Percentiles rank a stretch among this genome's conserved stretches.
Evolutionary conservation across 2,797 vertebrate genomes (phyloP).

Genomic region (Australoheros facetus): DNA sequence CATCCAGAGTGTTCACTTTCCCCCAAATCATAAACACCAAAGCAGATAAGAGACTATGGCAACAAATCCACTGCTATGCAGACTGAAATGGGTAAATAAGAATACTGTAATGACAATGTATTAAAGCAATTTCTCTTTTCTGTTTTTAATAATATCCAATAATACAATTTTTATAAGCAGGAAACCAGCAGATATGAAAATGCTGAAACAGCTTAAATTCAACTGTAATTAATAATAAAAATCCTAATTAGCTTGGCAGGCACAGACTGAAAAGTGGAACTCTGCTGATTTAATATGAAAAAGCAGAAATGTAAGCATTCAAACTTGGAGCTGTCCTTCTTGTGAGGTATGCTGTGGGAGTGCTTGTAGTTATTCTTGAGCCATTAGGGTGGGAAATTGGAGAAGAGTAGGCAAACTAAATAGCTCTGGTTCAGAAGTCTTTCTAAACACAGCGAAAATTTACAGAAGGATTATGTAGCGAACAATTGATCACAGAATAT

Average conservation of each 20-base stretch:
- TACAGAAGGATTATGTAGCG: conserved; percentile 69
- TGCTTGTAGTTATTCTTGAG: conserved; percentile 1
- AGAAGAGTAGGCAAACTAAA: conserved; percentile 40
- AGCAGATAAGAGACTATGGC: not conserved
- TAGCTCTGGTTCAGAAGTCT: conserved; percentile 62
- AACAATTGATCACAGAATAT: conserved; percentile 75
- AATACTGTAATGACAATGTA: not conserved
- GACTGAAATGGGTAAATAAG: not conserved
- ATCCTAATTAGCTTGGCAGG: not conserved
- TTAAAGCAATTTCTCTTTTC: not conserved
- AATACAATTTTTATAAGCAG: not conserved
- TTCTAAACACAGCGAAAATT: conserved; percentile 80
- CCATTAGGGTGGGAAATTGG: conserved; percentile 25
- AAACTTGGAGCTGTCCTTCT: not conserved
- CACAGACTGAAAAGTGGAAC: not conserved
- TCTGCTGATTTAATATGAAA: not conserved
- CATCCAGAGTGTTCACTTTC: not conserved
- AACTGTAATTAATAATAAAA: not conserved
- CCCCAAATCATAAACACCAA: not conserved
- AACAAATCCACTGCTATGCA: not conserved
- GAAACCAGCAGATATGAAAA: not conserved
- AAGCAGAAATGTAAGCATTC: not conserved
- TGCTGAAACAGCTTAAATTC: not conserved
- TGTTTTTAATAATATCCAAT: not conserved
- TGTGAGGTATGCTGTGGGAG: not conserved